A percentile compares a stretch with the other conserved stretches of the same genome.
These are phyloP conservation scores for Pollicipes pollicipes DNA, from an alignment of 1,140 invertebrate species.

Conservation along the genomic window DNA sequence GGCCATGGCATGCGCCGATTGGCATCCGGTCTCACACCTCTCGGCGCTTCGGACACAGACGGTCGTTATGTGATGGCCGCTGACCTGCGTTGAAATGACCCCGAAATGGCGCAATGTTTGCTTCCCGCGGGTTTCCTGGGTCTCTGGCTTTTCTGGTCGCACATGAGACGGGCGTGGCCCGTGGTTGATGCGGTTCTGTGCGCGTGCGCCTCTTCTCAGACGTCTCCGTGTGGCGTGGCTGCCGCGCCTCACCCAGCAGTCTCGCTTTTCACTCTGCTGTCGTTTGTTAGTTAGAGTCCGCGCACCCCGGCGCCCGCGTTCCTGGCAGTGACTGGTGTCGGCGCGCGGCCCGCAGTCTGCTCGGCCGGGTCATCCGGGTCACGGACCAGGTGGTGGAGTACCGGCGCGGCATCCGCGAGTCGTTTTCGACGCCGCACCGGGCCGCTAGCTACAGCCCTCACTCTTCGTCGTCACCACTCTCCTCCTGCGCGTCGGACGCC, in stretches of 20 bases:
- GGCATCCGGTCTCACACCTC: not conserved
- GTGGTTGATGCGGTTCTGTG: too few species aligned
- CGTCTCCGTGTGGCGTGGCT: too few species aligned
- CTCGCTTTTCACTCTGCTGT: too few species aligned
- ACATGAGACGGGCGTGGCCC: too few species aligned
- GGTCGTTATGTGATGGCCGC: conserved; percentile 9
- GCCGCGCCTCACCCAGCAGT: too few species aligned
- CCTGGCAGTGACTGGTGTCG: too few species aligned
- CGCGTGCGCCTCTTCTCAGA: too few species aligned
- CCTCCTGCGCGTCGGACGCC: not conserved
- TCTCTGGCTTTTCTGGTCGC: too few species aligned
- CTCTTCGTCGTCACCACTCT: not conserved
- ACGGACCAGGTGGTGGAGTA: conserved; percentile 88
- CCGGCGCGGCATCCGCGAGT: conserved; percentile 35
- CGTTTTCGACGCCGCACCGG: conserved; percentile 16
- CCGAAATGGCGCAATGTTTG: too few species aligned
- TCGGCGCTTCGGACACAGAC: not conserved
- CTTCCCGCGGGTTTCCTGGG: too few species aligned
- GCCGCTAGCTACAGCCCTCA: not conserved
- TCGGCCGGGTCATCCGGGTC: conserved; percentile 75
- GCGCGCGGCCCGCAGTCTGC: conserved; percentile 36
- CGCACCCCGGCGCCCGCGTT: too few species aligned
- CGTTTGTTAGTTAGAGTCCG: too few species aligned
- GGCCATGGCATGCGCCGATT: not conserved
- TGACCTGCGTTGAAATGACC: not conserved